Conservation (phyloP, 2,797 vertebrate species). For the Melanotaenia parkinsoni region DNA sequence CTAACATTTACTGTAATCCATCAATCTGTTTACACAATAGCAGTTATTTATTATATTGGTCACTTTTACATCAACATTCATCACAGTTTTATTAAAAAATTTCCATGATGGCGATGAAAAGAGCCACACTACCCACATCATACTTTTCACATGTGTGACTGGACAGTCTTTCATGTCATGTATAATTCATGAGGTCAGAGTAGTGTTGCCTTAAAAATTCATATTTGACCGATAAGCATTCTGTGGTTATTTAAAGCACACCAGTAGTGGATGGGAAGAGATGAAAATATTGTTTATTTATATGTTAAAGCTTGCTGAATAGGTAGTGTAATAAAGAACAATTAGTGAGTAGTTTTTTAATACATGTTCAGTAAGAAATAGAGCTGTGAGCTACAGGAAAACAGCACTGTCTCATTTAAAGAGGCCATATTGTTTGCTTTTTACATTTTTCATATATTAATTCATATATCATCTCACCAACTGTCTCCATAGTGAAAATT, state of each 20-base stretch:
- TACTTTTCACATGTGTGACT: neutral
- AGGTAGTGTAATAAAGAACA: neutral
- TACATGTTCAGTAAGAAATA: no score
- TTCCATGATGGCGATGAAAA: no score
- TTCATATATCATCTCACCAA: no score
- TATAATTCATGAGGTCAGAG: neutral
- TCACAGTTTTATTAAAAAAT: neutral
- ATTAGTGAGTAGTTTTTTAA: neutral
- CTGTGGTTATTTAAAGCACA: neutral
- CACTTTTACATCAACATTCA: neutral
- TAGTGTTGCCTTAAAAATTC: conserved; percentile 2
- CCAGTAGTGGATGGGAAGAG: neutral
- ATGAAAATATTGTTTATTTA: neutral
- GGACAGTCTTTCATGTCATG: neutral
- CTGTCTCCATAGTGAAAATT: no score
- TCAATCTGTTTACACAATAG: no score
- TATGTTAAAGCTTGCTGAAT: neutral
- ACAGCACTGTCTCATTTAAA: neutral
- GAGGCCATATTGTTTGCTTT: neutral
- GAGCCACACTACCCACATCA: no score
- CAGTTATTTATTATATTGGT: neutral
- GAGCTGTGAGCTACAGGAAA: no score
- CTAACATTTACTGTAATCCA: no score
- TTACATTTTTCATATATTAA: neutral
- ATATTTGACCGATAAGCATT: conserved; percentile 1